Conservation (phyloP, 2,888 invertebrate species). For the Portevinia maculata region DNA sequence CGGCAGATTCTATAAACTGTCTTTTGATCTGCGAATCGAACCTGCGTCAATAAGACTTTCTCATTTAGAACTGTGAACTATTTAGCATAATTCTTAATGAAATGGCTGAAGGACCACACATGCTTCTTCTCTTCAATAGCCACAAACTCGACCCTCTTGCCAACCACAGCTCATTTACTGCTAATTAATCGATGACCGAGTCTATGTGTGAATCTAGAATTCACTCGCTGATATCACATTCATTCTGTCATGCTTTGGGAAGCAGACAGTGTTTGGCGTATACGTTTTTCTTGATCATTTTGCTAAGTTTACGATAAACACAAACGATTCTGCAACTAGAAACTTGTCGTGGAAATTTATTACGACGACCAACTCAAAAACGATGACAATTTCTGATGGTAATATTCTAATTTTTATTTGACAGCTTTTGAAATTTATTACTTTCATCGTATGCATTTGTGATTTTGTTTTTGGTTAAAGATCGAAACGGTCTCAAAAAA, state of each 20-base stretch:
- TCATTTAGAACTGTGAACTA: constrained; percentile 1
- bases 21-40: constrained; percentile 5
- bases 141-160: not conserved
- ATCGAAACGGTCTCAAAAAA: constrained; percentile 14
- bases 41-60: constrained; percentile 3
- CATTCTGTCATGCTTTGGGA: constrained; percentile 12
- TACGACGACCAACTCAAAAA: constrained; percentile 15
- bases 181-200: constrained; percentile 47
- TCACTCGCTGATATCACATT: constrained; percentile 27
- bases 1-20: constrained; percentile 14
- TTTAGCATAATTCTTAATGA: constrained; percentile 65
- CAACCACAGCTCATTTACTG: not conserved
- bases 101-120: constrained; percentile 46
- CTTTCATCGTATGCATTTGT: not conserved
- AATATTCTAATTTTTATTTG: constrained; percentile 46
- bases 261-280: too few relatives aligned
- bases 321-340: constrained; percentile 8
- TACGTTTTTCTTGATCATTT: constrained; percentile 37
- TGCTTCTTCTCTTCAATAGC: not conserved
- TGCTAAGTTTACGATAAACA: constrained; percentile 3
- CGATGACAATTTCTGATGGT: constrained; percentile 19
- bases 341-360: constrained; percentile 36
- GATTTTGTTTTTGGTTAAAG: not conserved
- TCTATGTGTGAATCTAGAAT: constrained; percentile 47
- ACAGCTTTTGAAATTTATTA: constrained; percentile 60